A percentile compares a stretch with the other conserved stretches of the same genome.
phyloP scores from a whole-genome alignment of 2,113 vertebrate genomes.

The Platanista minor region DNA sequence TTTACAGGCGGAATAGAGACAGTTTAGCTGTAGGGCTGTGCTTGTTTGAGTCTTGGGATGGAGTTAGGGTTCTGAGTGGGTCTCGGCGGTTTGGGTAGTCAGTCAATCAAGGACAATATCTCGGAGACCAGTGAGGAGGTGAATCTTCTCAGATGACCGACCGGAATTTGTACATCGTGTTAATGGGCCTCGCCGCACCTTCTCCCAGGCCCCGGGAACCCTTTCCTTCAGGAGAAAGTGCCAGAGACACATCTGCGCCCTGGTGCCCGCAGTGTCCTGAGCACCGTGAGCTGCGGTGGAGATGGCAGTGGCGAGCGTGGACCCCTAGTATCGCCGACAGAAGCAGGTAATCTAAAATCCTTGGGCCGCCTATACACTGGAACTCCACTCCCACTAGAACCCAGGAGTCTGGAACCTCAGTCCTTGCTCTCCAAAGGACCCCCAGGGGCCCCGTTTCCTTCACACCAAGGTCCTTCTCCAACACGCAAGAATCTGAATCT shows the following conservation, averaged over 20 bases:
- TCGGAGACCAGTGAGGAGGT: background rate
- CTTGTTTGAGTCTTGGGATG: background rate
- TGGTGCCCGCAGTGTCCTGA: background rate
- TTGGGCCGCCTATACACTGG: background rate
- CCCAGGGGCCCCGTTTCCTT: background rate
- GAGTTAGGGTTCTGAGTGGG: background rate
- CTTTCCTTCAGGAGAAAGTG: slow-evolving; percentile 49
- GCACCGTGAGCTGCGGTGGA: background rate
- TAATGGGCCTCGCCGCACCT: background rate
- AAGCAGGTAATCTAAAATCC: slow-evolving; percentile 35
- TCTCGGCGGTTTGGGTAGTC: background rate
- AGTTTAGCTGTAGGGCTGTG: background rate
- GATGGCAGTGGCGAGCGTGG: background rate
- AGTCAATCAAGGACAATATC: background rate
- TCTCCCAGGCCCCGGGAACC: slow-evolving; percentile 42
- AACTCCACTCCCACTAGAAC: background rate
- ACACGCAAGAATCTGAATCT: background rate
- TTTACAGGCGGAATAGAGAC: background rate
- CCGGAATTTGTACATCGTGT: background rate
- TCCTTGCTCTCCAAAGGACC: background rate
- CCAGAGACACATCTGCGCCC: slow-evolving; percentile 35
- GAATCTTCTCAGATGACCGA: background rate
- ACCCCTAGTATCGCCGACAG: background rate
- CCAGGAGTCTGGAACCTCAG: background rate
- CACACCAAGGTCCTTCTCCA: background rate